These are phyloP conservation scores for Erebia aethiops DNA, from an alignment of 2,888 invertebrate genomes.

Conservation along the genomic window DNA sequence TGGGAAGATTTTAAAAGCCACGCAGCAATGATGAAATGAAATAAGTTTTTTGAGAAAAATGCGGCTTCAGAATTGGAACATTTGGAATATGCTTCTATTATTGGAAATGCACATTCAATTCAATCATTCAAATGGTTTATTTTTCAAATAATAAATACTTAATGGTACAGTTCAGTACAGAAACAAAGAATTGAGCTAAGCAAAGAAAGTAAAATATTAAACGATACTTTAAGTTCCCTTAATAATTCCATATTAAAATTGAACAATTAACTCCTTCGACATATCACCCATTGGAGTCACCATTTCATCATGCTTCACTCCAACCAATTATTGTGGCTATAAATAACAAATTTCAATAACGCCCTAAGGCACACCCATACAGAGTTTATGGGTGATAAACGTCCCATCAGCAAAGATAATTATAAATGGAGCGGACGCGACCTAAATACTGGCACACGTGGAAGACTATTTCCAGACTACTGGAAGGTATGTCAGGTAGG, in stretches of 20 bases:
- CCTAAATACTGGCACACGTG: slow-evolving; percentile 71
- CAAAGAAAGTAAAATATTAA: not conserved
- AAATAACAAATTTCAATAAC: slow-evolving; percentile 32
- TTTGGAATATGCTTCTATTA: too few species aligned
- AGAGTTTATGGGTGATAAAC: slow-evolving; percentile 54
- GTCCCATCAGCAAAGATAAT: slow-evolving; percentile 69
- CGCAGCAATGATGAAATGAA: not conserved
- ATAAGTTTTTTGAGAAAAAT: not conserved
- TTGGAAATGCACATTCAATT: not conserved
- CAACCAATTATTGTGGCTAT: slow-evolving; percentile 21
- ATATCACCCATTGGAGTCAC: not conserved
- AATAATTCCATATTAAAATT: not conserved
- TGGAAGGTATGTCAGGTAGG: slow-evolving; percentile 68
- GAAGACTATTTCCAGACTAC: slow-evolving; percentile 70
- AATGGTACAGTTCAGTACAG: not conserved
- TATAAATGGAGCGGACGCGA: slow-evolving; percentile 70
- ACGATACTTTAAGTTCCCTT: not conserved
- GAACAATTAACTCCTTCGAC: slow-evolving; percentile 9
- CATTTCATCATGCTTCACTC: slow-evolving; percentile 1
- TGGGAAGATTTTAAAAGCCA: not conserved
- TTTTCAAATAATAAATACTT: not conserved
- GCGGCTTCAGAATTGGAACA: too few species aligned
- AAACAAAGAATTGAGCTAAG: not conserved
- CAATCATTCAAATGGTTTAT: not conserved
- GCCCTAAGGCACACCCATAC: slow-evolving; percentile 36